Evolutionary conservation across 1,140 invertebrate genomes (phyloP).

Genomic region (Papilio polyxenes): DNA sequence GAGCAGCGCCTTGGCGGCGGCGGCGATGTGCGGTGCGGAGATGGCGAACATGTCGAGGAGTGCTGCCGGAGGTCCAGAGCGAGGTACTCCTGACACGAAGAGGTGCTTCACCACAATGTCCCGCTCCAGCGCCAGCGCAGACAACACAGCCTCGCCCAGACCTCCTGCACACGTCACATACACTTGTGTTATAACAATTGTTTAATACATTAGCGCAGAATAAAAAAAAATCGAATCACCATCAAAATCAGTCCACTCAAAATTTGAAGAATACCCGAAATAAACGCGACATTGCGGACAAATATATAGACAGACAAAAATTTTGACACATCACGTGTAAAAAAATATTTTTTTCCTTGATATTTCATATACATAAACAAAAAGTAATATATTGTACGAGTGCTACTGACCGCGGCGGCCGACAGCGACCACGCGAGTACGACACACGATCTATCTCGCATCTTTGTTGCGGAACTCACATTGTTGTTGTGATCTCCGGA

Average conservation of each 20-base stretch:
- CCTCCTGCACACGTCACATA: slow-evolving; percentile 85
- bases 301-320: no score
- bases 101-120: slow-evolving; percentile 91
- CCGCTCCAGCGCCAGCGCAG: slow-evolving; percentile 87
- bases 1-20: slow-evolving; percentile 84
- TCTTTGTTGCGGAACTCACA: not conserved
- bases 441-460: slow-evolving; percentile 54
- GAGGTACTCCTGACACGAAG: slow-evolving; percentile 92
- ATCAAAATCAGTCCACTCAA: no score
- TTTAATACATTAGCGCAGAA: no score
- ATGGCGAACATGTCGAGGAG: slow-evolving; percentile 95
- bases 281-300: no score
- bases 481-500: not conserved
- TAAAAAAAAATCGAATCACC: no score
- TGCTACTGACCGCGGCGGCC: slow-evolving; percentile 55
- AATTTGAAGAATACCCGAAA: no score
- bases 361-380: no score
- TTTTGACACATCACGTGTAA: no score
- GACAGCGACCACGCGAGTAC: slow-evolving; percentile 54
- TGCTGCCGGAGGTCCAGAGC: slow-evolving; percentile 93
- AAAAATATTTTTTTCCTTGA: no score
- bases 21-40: slow-evolving; percentile 89
- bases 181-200: not conserved
- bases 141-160: slow-evolving; percentile 95
- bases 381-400: slow-evolving; percentile 40